Evolutionary conservation across 2,797 vertebrate species (phyloP).

Genomic region (Lagodon rhomboides): DNA sequence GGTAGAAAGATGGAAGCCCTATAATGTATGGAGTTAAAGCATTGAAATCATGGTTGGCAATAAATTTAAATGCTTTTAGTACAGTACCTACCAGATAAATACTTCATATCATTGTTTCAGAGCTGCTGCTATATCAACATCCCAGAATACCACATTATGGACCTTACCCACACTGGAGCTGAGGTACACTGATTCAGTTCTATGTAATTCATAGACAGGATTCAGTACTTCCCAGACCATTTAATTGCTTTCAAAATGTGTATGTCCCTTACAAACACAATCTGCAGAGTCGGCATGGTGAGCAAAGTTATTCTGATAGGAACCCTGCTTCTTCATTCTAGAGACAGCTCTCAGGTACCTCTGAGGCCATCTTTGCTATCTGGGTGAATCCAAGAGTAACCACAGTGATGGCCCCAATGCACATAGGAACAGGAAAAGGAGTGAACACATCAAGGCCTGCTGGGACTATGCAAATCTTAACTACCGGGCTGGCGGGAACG

Average conservation of each 20-base stretch:
- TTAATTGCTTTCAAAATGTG: neutral
- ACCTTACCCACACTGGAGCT: neutral
- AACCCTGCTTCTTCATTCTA: slow-evolving; percentile 32
- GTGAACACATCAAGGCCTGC: slow-evolving; percentile 65
- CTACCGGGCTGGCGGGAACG: slow-evolving; percentile 46
- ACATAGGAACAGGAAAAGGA: slow-evolving; percentile 52
- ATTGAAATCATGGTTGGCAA: neutral
- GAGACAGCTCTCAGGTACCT: slow-evolving; percentile 31
- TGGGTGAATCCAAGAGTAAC: slow-evolving; percentile 75
- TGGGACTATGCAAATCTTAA: slow-evolving; percentile 74
- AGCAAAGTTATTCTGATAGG: neutral
- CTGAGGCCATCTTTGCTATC: slow-evolving; percentile 50
- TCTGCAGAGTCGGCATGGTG: neutral
- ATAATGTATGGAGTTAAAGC: neutral
- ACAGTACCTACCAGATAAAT: neutral
- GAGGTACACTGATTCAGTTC: neutral
- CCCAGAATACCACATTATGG: neutral
- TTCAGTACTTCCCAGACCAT: neutral
- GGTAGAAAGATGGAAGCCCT: neutral
- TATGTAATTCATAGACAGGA: neutral
- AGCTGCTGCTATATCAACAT: slow-evolving; percentile 5
- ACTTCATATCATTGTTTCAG: neutral
- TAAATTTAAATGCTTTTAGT: slow-evolving; percentile 9
- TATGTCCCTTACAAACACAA: slow-evolving; percentile 1
- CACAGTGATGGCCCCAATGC: slow-evolving; percentile 71